phyloP scores from a whole-genome alignment of 2,797 vertebrate genomes.

The Spheniscus humboldti region DNA sequence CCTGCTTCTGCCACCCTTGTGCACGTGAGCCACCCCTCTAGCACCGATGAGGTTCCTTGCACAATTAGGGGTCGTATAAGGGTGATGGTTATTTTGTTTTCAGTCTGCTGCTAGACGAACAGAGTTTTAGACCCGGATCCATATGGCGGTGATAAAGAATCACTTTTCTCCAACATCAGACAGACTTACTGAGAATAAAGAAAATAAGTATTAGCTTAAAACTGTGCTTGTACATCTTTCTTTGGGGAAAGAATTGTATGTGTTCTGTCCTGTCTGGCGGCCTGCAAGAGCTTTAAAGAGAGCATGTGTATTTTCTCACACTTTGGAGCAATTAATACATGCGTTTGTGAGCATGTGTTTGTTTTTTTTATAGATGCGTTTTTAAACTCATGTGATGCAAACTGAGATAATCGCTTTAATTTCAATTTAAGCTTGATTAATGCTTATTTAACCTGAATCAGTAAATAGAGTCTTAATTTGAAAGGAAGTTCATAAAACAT shows the following conservation, averaged over 20 bases:
- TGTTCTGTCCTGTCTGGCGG: neutral
- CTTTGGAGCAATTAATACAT: neutral
- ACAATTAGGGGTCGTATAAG: neutral
- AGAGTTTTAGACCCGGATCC: neutral
- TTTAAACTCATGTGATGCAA: neutral
- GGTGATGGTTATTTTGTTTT: neutral
- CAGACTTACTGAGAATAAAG: neutral
- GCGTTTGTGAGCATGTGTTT: neutral
- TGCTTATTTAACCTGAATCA: neutral
- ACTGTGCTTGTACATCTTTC: neutral
- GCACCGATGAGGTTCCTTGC: neutral
- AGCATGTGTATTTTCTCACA: neutral
- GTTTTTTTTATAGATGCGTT: neutral
- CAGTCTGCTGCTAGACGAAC: neutral
- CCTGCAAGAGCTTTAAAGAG: neutral
- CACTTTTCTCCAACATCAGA: neutral
- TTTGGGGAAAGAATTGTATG: neutral
- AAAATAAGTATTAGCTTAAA: neutral
- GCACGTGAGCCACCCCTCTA: fast-evolving
- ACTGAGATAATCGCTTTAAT: neutral
- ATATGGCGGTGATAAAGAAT: neutral
- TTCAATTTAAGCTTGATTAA: neutral
- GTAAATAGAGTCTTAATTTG: neutral
- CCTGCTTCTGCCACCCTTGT: neutral
- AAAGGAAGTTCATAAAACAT: neutral